These are phyloP conservation scores for Nipponia nippon DNA, from an alignment of 2,113 vertebrate species.

Conservation along the genomic window DNA sequence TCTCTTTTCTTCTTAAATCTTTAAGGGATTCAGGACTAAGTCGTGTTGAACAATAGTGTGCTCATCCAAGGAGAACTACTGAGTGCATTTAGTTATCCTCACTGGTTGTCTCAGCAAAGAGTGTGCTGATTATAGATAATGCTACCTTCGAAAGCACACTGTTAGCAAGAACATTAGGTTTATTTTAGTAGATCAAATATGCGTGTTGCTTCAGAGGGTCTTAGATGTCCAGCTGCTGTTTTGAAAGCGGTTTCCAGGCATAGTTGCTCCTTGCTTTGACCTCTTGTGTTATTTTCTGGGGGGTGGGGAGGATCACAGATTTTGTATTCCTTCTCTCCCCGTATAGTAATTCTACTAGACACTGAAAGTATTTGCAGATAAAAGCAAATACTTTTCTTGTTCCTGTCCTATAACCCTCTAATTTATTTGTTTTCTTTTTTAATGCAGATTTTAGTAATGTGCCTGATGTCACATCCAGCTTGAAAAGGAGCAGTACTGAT, in stretches of 20 bases:
- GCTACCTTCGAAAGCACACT: background rate
- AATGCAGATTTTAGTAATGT: conserved; percentile 79
- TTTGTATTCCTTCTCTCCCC: background rate
- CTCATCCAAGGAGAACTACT: conserved; percentile 5
- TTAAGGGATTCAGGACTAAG: background rate
- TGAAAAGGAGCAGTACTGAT: conserved; percentile 78
- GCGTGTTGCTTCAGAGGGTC: background rate
- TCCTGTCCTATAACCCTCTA: background rate
- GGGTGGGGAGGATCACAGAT: background rate
- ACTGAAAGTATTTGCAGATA: background rate
- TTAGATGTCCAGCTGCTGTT: background rate
- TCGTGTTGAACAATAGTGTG: background rate
- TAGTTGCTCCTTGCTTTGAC: background rate
- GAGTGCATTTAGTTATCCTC: conserved; percentile 15
- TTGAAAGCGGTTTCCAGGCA: background rate
- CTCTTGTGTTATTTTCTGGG: background rate
- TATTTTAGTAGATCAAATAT: conserved; percentile 15
- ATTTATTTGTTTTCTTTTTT: conserved; percentile 12
- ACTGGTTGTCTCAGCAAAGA: background rate
- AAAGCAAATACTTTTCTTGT: background rate
- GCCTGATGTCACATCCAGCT: conserved; percentile 70
- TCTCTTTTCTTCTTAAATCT: background rate
- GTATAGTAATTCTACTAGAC: background rate
- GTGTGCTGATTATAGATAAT: conserved; percentile 21
- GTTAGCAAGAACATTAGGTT: background rate